A percentile compares a stretch with the other conserved stretches of the same genome.
Conservation (phyloP, 1,140 invertebrate species). For the Hyposmocoma kahamanoa region DNA sequence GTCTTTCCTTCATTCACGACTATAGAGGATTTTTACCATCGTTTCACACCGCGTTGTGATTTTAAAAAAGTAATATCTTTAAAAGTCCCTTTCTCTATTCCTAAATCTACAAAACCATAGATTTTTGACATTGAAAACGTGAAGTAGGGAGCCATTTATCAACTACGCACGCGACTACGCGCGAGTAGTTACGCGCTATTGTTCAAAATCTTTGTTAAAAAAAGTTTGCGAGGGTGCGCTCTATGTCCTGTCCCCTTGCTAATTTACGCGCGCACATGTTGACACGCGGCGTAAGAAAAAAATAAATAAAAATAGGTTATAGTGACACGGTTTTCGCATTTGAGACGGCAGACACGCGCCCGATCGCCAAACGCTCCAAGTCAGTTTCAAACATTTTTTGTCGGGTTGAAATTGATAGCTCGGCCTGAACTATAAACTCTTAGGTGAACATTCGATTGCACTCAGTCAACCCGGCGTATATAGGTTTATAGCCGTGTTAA, state of each 20-base stretch:
- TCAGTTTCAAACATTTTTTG: constrained; percentile 35
- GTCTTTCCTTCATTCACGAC: too few species aligned
- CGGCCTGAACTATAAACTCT: constrained; percentile 15
- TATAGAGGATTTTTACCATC: too few species aligned
- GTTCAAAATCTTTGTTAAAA: constrained; percentile 65
- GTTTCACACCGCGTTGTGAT: too few species aligned
- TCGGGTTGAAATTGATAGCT: constrained; percentile 36
- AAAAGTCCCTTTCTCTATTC: too few species aligned
- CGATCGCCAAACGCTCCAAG: constrained; percentile 14
- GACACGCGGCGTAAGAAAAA: constrained; percentile 60
- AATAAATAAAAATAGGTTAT: constrained; percentile 57
- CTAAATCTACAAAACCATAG: too few species aligned
- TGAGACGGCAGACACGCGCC: constrained; percentile 33
- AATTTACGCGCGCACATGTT: constrained; percentile 70
- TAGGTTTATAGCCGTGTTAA: constrained; percentile 38
- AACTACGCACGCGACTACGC: constrained; percentile 60
- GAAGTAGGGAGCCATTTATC: constrained; percentile 57
- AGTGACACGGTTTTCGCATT: constrained; percentile 60
- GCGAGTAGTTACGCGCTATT: constrained; percentile 65
- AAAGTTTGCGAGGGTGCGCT: constrained; percentile 63
- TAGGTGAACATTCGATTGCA: constrained; percentile 16
- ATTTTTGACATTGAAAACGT: too few species aligned
- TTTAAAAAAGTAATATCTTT: too few species aligned
- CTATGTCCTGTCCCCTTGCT: constrained; percentile 56
- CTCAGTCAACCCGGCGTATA: constrained; percentile 26